phyloP scores from a whole-genome alignment of 2,113 vertebrate species.

The Furnarius figulus region DNA sequence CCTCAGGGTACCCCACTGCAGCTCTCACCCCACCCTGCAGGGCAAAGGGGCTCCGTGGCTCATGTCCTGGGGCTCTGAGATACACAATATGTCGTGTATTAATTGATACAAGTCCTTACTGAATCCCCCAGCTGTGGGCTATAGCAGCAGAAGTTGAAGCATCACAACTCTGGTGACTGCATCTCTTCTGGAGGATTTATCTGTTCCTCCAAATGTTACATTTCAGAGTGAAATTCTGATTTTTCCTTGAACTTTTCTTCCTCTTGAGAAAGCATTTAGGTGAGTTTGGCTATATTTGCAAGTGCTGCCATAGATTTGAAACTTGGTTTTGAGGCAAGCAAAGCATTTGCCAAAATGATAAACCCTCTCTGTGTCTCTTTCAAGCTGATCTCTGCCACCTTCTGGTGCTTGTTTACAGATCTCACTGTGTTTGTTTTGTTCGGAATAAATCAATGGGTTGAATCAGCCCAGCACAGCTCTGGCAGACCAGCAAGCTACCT shows the following conservation, averaged over 20 bases:
- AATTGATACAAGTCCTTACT: not conserved
- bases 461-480: not conserved
- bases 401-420: not conserved
- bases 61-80: not conserved
- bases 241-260: not conserved
- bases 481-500: not conserved
- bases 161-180: not conserved
- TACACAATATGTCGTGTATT: rapidly evolving
- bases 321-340: not conserved
- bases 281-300: not conserved
- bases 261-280: not conserved
- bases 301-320: not conserved
- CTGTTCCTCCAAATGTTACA: not conserved
- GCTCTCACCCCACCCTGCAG: not conserved
- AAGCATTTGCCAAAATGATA: not conserved
- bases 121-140: not conserved
- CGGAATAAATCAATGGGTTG: not conserved
- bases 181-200: not conserved
- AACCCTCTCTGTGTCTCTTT: not conserved
- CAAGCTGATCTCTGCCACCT: not conserved
- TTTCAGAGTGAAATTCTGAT: not conserved
- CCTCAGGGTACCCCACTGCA: not conserved
- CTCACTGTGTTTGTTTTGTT: not conserved
- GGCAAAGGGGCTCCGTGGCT: not conserved
- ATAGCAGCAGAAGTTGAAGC: not conserved